phyloP scores from a whole-genome alignment of 2,888 invertebrate species.

The Pristionchus entomophagus region DNA sequence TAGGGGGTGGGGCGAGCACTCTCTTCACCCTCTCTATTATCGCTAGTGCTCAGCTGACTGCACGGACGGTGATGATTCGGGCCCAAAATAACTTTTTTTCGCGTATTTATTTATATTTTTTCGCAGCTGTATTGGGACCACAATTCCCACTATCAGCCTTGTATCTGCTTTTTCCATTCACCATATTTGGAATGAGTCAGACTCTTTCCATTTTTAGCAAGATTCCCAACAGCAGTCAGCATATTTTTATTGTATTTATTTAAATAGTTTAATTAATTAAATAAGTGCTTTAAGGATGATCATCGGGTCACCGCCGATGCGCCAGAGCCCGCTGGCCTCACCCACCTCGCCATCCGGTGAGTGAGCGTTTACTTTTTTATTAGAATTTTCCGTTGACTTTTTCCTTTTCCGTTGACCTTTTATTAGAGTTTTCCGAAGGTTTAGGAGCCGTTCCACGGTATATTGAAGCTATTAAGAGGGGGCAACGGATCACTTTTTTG shows the following conservation, averaged over 20 bases:
- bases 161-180: too few species aligned
- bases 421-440: background rate
- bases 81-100: background rate
- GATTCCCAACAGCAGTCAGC: too few species aligned
- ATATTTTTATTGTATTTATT: background rate
- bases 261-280: background rate
- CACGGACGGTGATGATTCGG: background rate
- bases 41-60: constrained; percentile 23
- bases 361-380: background rate
- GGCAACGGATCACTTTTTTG: background rate
- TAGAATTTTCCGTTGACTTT: background rate
- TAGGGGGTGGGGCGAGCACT: background rate
- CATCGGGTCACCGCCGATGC: constrained; percentile 34
- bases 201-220: too few species aligned
- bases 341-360: background rate
- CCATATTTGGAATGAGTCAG: too few species aligned
- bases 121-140: too few species aligned
- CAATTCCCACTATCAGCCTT: too few species aligned
- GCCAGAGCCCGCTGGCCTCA: constrained; percentile 29
- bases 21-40: background rate
- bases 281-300: background rate
- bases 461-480: background rate
- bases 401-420: background rate
- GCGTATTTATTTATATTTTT: too few species aligned
- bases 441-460: background rate